Conservation (phyloP, 2,113 vertebrate genomes). For the Tachycineta bicolor region DNA sequence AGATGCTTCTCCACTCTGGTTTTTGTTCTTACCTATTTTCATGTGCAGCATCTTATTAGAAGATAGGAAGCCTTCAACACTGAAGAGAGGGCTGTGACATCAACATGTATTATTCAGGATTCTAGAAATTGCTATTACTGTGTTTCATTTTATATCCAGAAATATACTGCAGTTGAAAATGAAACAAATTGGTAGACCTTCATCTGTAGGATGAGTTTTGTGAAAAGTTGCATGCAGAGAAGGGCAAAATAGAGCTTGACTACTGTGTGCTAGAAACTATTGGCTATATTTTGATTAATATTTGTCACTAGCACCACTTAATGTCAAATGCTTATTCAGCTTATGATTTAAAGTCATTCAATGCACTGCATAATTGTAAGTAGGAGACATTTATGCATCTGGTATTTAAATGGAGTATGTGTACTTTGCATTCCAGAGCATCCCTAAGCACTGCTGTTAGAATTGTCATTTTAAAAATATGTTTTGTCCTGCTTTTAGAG, state of each 20-base stretch:
- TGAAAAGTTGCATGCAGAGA: neutral
- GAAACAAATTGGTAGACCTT: neutral
- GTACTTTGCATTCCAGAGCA: constrained; percentile 53
- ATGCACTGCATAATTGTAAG: constrained; percentile 18
- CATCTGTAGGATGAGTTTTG: neutral
- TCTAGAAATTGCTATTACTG: neutral
- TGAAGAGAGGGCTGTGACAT: neutral
- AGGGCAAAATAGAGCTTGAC: neutral
- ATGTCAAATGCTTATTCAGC: constrained; percentile 57
- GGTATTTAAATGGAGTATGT: constrained; percentile 48
- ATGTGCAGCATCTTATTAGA: neutral
- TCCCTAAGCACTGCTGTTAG: constrained; percentile 59
- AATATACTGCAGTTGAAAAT: neutral
- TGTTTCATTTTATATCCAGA: neutral
- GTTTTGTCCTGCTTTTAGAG: constrained; percentile 77
- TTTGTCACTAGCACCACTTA: constrained; percentile 55
- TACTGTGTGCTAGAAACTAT: neutral
- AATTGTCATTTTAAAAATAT: constrained; percentile 76
- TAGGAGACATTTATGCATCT: constrained; percentile 47
- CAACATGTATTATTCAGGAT: neutral
- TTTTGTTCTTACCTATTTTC: neutral
- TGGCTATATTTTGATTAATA: constrained; percentile 52
- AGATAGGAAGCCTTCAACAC: neutral
- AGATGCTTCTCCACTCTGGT: neutral
- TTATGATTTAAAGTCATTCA: constrained; percentile 30